Evolutionary conservation across 2,113 vertebrate species (phyloP).

Genomic region (Periophthalmodon schlosseri): DNA sequence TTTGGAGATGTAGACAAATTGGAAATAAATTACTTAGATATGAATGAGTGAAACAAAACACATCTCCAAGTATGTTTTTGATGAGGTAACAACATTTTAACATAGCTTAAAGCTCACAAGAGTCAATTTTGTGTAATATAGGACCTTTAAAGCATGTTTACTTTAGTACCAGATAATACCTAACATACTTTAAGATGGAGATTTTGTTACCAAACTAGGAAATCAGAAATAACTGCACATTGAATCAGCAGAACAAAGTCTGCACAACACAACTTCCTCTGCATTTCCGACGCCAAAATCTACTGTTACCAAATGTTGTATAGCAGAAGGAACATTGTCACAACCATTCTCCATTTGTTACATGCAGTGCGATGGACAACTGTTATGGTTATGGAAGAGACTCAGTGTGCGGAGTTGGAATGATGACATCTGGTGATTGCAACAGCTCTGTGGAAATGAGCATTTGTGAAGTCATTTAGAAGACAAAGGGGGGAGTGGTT

Average conservation of each 20-base stretch:
- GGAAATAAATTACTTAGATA: no score
- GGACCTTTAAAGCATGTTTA: no score
- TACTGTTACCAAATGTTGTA: constrained; percentile 12
- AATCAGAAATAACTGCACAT: background rate
- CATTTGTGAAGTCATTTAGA: constrained; percentile 2
- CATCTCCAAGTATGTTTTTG: no score
- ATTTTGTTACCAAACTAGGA: background rate
- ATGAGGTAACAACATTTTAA: no score
- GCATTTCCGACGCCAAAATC: constrained; percentile 5
- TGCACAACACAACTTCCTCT: constrained; percentile 3
- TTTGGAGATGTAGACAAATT: no score
- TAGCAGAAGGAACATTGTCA: background rate
- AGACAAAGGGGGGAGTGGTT: background rate
- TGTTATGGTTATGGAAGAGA: constrained; percentile 4
- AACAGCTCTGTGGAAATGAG: constrained; percentile 7
- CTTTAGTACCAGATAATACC: background rate
- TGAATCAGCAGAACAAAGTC: constrained; percentile 9
- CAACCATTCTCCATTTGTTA: constrained; percentile 21
- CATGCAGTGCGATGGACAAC: constrained; percentile 13
- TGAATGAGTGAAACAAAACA: no score
- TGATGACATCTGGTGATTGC: constrained; percentile 15
- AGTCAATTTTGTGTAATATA: no score
- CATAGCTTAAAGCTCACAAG: no score
- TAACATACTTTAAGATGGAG: background rate
- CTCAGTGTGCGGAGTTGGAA: background rate